Evolutionary conservation across 1,140 invertebrate genomes (phyloP).

Genomic region (Chlorops oryzae): DNA sequence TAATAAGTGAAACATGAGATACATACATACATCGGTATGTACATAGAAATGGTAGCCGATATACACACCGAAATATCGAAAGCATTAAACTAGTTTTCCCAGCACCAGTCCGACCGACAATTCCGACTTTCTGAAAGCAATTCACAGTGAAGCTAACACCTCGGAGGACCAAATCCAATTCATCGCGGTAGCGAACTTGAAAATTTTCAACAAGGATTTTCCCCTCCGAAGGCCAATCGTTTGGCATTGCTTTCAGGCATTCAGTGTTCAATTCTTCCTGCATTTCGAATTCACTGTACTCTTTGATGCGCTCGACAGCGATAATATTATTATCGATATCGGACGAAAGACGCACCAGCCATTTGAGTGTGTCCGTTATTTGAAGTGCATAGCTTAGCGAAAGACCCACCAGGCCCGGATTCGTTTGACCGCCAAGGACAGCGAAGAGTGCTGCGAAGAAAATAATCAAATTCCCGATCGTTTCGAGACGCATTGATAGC

Average conservation of each 20-base stretch:
- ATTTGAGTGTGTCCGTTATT: conserved; percentile 92
- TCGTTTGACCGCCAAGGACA: conserved; percentile 66
- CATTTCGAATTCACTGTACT: conserved; percentile 81
- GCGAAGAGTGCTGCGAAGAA: conserved; percentile 84
- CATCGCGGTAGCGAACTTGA: conserved; percentile 71
- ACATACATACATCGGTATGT: background rate
- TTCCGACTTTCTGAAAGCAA: conserved; percentile 74
- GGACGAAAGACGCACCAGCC: conserved; percentile 93
- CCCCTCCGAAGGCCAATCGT: conserved; percentile 72
- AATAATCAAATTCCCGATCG: conserved; percentile 88
- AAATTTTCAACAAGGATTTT: conserved; percentile 69
- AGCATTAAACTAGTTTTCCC: conserved; percentile 81
- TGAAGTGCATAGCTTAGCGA: conserved; percentile 83
- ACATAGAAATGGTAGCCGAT: background rate
- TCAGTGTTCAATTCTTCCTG: conserved; percentile 68
- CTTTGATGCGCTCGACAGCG: conserved; percentile 94
- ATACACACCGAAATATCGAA: conserved; percentile 63
- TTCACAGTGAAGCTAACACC: conserved; percentile 64
- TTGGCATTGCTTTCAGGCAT: conserved; percentile 50
- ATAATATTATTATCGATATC: conserved; percentile 98
- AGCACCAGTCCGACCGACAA: conserved; percentile 77
- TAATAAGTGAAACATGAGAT: conserved; percentile 1
- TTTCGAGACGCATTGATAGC: conserved; percentile 85
- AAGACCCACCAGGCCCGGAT: conserved; percentile 77
- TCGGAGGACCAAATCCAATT: conserved; percentile 73